These are phyloP conservation scores for Lordiphosa andalusiaca DNA, from an alignment of 2,888 invertebrate species.

Conservation along the genomic window DNA sequence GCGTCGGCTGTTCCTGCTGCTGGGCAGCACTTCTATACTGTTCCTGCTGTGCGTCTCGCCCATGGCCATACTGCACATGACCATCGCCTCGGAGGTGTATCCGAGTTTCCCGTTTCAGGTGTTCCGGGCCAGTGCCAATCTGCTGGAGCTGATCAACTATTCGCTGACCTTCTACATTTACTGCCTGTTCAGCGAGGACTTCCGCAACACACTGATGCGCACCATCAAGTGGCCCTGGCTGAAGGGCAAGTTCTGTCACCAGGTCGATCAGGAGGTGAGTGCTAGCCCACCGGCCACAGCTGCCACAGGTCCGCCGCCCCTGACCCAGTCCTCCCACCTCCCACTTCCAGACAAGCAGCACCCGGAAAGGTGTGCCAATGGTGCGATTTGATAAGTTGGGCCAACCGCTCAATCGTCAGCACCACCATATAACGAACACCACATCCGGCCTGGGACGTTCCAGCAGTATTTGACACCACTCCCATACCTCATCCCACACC, in stretches of 20 bases:
- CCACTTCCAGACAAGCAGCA: constrained; percentile 43
- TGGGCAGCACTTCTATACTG: constrained; percentile 85
- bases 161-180: constrained; percentile 90
- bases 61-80: constrained; percentile 86
- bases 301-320: constrained; percentile 22
- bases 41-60: constrained; percentile 87
- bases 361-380: constrained; percentile 44
- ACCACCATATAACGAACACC: constrained; percentile 77
- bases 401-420: constrained; percentile 63
- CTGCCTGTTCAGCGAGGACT: constrained; percentile 89
- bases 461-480: constrained; percentile 73
- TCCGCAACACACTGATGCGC: constrained; percentile 85
- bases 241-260: constrained; percentile 71
- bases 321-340: constrained; percentile 13
- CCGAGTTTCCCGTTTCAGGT: constrained; percentile 85
- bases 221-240: constrained; percentile 84
- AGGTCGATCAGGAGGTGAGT: constrained; percentile 76
- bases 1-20: constrained; percentile 83
- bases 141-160: constrained; percentile 88
- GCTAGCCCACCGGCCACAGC: constrained; percentile 49
- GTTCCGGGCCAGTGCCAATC: constrained; percentile 86
- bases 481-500: neutral
- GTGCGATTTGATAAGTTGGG: constrained; percentile 48
- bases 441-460: constrained; percentile 79
- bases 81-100: constrained; percentile 84